Base-by-base conservation (phyloP, 2,113 vertebrate species). In the Tachuris rubrigastra region DNA sequence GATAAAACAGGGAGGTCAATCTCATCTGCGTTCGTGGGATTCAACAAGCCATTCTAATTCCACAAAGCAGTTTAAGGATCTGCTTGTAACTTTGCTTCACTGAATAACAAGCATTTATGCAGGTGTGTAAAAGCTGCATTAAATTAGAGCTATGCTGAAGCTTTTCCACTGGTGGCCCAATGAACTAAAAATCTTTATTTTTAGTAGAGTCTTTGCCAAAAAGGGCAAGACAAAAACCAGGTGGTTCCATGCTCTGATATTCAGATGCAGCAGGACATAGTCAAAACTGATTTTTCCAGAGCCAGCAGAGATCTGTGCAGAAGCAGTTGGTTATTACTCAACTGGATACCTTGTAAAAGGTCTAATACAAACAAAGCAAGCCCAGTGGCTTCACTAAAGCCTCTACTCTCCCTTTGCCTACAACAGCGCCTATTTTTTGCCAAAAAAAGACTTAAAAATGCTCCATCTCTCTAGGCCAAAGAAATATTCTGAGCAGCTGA, bases 1-100 rank as follows among this genome's bases (percentile, higher is more conserved):
- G 47, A 85, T 89, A 46, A 93, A 92, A 78, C 76, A 75, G 85
- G 53, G 79, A 94, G 92, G 90, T 95, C 96, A 95, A 93, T 58
- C 96, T 96, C 95, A 89, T 94, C 93, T 67, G 67, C 4, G 39
- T 74, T 44, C 39, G 16, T 35, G 50, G 76, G 73, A 86, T 14
- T 87, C 93, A 87, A 49, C 90, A 94, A 50, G 14, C 68, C 76
- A 76, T 79, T 78, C 87, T 82, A 75, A 94, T 75, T 58, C 69
- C 76, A 81, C 66, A 90, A 59, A 65, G 92, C 83, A 81, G 39
- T 73, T 83, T 62, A 87, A 95, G 75, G 84, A 55, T 55, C 93
- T 67, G 83, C 59, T 62, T 44, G 14, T 46, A 35, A 47, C 76
- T 81, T 81, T 78, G 91, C 93, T 87, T 84, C 59, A 47, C 55